Evolutionary conservation across 2,888 invertebrate species (phyloP).

Genomic region (Folsomia candida): DNA sequence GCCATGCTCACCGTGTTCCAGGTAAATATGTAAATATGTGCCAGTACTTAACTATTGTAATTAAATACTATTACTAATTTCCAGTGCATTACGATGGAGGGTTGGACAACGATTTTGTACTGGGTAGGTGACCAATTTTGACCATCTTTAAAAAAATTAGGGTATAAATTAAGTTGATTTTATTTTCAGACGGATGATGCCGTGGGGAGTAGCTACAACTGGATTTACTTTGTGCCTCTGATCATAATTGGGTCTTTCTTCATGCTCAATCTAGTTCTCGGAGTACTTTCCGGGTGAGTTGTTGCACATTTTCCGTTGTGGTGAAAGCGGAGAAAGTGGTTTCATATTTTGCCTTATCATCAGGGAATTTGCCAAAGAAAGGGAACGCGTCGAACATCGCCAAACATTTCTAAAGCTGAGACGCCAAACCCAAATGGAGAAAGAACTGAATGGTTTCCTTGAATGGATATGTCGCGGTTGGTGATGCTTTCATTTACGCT

Average conservation of each 20-base stretch:
- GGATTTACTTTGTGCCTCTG: conserved; percentile 99
- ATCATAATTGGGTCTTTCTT: conserved; percentile 99
- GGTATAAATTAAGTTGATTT: neutral
- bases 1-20: conserved; percentile 99
- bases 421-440: conserved; percentile 95
- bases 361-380: conserved; percentile 99
- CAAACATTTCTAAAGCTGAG: conserved; percentile 98
- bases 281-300: conserved; percentile 99
- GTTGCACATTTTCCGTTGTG: no score
- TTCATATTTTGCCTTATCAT: neutral
- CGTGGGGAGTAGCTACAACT: conserved; percentile 96
- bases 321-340: no score
- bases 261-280: conserved; percentile 99
- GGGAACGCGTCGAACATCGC: conserved; percentile 99
- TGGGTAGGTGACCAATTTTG: conserved; percentile 77
- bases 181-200: conserved; percentile 99
- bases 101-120: conserved; percentile 99
- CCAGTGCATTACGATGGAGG: conserved; percentile 70
- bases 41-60: no score
- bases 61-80: no score
- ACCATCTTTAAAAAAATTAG: no score
- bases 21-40: no score
- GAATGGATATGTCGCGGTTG: conserved; percentile 99
- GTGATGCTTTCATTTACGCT: no score
- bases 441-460: conserved; percentile 97